These are phyloP conservation scores for Podilymbus podiceps DNA, from an alignment of 2,113 vertebrate genomes.

Conservation along the genomic window DNA sequence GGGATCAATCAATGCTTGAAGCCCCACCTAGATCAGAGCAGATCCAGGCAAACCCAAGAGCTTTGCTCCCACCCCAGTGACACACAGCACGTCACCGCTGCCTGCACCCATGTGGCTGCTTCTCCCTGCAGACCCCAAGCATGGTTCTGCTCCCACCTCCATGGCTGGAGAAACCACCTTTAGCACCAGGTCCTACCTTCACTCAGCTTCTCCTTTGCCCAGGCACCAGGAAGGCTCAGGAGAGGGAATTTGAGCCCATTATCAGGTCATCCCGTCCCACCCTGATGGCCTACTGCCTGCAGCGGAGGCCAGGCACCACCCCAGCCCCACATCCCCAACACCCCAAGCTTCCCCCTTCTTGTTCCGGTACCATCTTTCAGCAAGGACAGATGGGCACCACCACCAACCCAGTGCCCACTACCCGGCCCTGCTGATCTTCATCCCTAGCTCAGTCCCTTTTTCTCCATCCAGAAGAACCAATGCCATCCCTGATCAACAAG, in stretches of 20 bases:
- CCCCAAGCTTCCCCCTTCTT: background rate
- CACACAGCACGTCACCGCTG: rapidly evolving
- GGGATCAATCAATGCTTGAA: background rate
- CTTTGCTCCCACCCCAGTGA: background rate
- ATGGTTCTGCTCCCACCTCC: background rate
- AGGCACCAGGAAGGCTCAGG: background rate
- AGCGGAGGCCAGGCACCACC: background rate
- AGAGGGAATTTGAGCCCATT: rapidly evolving
- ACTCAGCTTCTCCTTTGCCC: background rate
- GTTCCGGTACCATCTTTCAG: background rate
- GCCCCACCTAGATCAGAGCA: background rate
- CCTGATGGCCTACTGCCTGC: background rate
- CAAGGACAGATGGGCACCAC: background rate
- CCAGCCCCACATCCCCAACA: rapidly evolving
- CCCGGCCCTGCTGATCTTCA: background rate
- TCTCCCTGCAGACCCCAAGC: background rate
- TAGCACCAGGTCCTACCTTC: background rate
- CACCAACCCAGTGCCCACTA: rapidly evolving
- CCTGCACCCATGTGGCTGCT: background rate
- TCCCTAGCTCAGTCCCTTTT: background rate
- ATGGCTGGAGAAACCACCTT: background rate
- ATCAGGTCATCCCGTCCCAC: background rate
- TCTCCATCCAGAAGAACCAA: background rate
- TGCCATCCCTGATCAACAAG: background rate
- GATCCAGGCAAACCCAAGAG: rapidly evolving